Percentiles rank a stretch among this genome's conserved stretches.
Evolutionary conservation across 1,140 invertebrate species (phyloP).

Genomic region (Triops cancriformis): DNA sequence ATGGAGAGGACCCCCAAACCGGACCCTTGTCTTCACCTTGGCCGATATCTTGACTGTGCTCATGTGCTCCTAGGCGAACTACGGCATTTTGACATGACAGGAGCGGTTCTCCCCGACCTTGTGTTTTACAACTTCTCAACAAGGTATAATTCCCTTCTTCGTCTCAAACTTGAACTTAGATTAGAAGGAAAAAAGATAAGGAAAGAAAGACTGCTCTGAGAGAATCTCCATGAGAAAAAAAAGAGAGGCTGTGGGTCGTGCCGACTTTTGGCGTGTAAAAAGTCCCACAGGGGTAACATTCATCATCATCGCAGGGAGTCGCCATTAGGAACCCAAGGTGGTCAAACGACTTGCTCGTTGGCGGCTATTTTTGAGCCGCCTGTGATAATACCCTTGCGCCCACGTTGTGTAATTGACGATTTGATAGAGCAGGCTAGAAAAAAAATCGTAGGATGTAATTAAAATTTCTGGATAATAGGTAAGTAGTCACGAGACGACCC

Average conservation of each 20-base stretch:
- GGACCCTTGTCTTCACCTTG: conserved; percentile 4
- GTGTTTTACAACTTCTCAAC: conserved; percentile 6
- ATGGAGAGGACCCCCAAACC: background rate
- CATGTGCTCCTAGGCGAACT: background rate
- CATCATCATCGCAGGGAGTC: conserved; percentile 12
- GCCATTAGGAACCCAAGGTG: background rate
- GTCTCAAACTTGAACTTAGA: background rate
- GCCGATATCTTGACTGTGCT: background rate
- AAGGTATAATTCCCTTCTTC: background rate
- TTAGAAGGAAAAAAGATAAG: background rate
- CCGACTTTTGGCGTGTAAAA: background rate
- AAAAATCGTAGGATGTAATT: background rate
- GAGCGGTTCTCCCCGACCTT: conserved; percentile 11
- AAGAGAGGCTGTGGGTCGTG: background rate
- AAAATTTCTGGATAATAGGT: background rate
- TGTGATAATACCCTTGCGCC: background rate
- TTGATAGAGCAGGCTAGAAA: background rate
- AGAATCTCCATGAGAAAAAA: background rate
- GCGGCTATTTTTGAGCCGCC: background rate
- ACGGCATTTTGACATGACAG: conserved; percentile 5
- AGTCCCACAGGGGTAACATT: conserved; percentile 4
- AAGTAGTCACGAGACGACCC: background rate
- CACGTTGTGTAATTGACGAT: background rate
- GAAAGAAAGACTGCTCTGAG: background rate
- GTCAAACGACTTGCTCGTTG: background rate